Conservation (phyloP, 2,113 vertebrate genomes). For the Xiphorhynchus elegans region DNA sequence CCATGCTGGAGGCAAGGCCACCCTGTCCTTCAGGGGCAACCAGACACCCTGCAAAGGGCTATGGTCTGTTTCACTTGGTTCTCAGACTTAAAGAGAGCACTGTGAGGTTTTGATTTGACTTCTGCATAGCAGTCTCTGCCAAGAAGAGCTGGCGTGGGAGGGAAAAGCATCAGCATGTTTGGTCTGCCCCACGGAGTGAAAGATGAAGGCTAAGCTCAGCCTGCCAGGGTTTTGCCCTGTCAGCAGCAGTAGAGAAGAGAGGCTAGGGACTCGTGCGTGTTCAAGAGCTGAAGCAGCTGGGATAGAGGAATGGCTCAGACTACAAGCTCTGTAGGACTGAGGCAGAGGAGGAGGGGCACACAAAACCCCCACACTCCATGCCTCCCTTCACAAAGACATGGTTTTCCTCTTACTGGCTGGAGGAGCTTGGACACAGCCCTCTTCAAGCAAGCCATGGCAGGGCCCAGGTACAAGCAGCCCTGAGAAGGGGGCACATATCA, state of each 20-base stretch:
- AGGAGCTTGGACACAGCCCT: not conserved
- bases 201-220: not conserved
- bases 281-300: not conserved
- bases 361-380: not conserved
- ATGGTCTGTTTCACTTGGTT: not conserved
- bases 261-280: not conserved
- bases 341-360: not conserved
- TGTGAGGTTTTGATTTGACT: not conserved
- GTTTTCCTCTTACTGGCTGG: not conserved
- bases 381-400: not conserved
- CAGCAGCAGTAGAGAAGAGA: not conserved
- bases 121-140: slow-evolving; percentile 34
- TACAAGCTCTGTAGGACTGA: not conserved
- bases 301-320: slow-evolving; percentile 23
- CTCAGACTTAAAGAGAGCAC: not conserved
- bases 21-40: not conserved
- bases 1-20: not conserved
- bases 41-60: not conserved
- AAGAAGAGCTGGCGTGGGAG: not conserved
- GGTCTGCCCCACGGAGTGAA: not conserved
- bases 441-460: not conserved
- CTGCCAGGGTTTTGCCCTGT: not conserved
- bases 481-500: not conserved
- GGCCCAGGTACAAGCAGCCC: not conserved
- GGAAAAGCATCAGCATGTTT: not conserved